A percentile compares a stretch with the other conserved stretches of the same genome.
Evolutionary conservation across 2,113 vertebrate species (phyloP).

Genomic region (Microtus pennsylvanicus): DNA sequence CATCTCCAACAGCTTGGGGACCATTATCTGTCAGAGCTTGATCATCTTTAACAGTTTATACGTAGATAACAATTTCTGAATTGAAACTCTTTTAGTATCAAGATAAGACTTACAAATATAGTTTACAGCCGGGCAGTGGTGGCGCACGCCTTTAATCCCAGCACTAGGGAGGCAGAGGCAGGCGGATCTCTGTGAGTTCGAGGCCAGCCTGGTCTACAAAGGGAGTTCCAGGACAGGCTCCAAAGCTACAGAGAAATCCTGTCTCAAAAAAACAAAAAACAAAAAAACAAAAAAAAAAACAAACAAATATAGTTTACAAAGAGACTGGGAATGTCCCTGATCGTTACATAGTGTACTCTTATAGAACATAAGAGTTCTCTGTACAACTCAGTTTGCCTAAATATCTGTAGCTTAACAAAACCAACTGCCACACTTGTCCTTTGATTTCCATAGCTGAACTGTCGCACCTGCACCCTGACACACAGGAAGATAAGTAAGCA

Average conservation of each 20-base stretch:
- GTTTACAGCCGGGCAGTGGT: not conserved
- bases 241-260: too few species aligned
- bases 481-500: not conserved
- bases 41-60: not conserved
- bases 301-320: not conserved
- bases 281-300: too few species aligned
- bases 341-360: not conserved
- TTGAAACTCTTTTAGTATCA: not conserved
- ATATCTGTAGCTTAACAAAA: not conserved
- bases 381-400: not conserved
- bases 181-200: too few species aligned
- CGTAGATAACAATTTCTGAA: not conserved
- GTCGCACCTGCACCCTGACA: not conserved
- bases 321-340: not conserved
- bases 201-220: too few species aligned
- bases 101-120: not conserved
- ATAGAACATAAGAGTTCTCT: not conserved
- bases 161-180: too few species aligned
- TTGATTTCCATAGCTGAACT: not conserved
- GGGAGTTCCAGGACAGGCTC: too few species aligned
- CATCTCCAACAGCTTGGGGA: not conserved
- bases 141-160: too few species aligned
- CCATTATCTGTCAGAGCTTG: not conserved
- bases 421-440: not conserved
- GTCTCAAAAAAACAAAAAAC: too few species aligned